Base-by-base conservation (phyloP, 2,113 vertebrate species). In the Addax nasomaculatus region DNA sequence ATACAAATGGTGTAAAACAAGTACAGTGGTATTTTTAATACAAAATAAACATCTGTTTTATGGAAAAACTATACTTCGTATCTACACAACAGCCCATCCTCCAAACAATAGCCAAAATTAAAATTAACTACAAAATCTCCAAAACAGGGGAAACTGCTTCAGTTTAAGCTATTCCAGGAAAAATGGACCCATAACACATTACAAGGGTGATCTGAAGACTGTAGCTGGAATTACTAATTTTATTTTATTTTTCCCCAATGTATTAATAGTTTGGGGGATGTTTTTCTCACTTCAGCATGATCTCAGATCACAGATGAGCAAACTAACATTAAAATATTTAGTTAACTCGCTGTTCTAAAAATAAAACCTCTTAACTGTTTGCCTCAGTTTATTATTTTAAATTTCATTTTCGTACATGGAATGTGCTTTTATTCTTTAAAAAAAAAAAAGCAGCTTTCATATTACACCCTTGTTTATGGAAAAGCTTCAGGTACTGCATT, bases 1-100 rank as follows among this genome's bases (percentile, higher is more conserved):
- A 99, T 99, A 99, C 99, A 99, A 99, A 99, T 99, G 99, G 99
- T 99, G 99, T 99, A 99, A 99, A 99, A 99, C 99, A 99, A 99
- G 98, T 99, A 99, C 99, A 99, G 99, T 99, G 99, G 99, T 99
- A 99, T 99, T 99, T 99, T 99, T 99, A 99, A 99, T 99, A 99
- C 99, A 99, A 99, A 99, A 99, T 99, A 99, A 99, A 99, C 98
- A 99, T 99, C 98, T 99, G 99, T 99, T 99, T 99, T 99, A 99
- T 99, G 99, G 99, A 99, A 99, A 99, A 98, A 99, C 98, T 99
- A 99, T 99, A 99, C 98, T 99, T 99, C 99, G 97, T 99, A 99
- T 99, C 99, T 99, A 99, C 98, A 99, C 98, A 99, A 99, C 98
- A 99, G 99, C 98, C 99, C 99, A 99, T 99, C 98, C 99, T 99